A percentile compares a stretch with the other conserved stretches of the same genome.
These are phyloP conservation scores for Pogonomyrmex barbatus DNA, from an alignment of 1,140 invertebrate genomes.

Conservation along the genomic window DNA sequence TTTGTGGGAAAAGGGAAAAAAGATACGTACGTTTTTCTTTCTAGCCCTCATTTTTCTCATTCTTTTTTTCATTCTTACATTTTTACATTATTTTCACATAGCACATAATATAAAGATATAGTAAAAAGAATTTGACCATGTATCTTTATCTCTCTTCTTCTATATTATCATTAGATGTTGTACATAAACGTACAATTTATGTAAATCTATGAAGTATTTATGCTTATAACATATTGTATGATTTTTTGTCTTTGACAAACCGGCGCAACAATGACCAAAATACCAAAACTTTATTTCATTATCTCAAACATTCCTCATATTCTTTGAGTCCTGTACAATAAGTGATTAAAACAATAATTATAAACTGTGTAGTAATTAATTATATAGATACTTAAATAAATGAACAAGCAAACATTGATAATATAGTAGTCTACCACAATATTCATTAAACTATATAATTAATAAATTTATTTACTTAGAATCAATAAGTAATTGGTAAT, in stretches of 20 bases:
- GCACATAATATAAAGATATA: no score
- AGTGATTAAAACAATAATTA: neutral
- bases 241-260: neutral
- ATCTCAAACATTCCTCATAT: neutral
- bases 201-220: neutral
- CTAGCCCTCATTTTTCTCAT: no score
- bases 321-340: neutral
- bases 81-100: no score
- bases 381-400: neutral
- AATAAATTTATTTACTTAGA: constrained; percentile 8
- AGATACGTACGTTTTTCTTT: no score
- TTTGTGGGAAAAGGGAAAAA: no score
- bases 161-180: no score
- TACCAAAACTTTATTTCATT: neutral
- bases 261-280: neutral
- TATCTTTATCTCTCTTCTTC: no score
- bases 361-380: neutral
- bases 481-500: constrained; percentile 40
- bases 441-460: constrained; percentile 20
- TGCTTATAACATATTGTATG: neutral
- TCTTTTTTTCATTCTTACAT: no score
- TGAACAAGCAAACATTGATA: neutral
- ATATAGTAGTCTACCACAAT: neutral
- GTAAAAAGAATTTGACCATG: no score
- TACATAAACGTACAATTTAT: no score